Conservation (phyloP, 2,797 vertebrate species). For the Takifugu ocellatus region DNA sequence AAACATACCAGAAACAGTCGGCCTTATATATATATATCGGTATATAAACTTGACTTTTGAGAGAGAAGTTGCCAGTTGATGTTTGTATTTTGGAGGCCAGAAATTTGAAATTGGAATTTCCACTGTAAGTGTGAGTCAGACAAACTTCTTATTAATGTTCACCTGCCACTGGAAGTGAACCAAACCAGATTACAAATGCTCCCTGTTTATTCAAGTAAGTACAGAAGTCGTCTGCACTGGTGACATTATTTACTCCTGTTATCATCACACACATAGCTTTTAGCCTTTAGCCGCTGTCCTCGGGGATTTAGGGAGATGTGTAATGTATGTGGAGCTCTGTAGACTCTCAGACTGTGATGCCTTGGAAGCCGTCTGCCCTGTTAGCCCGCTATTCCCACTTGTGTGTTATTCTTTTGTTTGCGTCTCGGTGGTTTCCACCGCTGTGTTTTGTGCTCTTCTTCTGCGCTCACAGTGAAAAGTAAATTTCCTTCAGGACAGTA, state of each 20-base stretch:
- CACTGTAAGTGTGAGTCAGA: neutral
- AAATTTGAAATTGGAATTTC: too few relatives aligned
- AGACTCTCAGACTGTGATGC: constrained; percentile 39
- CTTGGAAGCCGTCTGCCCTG: constrained; percentile 42
- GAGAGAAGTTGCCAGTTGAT: too few relatives aligned
- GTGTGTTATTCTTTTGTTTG: constrained; percentile 55
- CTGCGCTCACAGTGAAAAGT: constrained; percentile 47
- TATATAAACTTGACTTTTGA: too few relatives aligned
- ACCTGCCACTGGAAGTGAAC: constrained; percentile 5
- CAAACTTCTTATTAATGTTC: constrained; percentile 9
- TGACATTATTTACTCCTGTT: constrained; percentile 26
- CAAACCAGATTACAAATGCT: too few relatives aligned
- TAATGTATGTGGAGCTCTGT: constrained; percentile 47
- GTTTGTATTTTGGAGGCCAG: too few relatives aligned
- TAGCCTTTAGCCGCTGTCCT: constrained; percentile 21
- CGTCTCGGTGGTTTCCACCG: constrained; percentile 52
- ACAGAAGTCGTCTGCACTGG: neutral
- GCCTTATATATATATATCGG: too few relatives aligned
- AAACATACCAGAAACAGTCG: too few relatives aligned
- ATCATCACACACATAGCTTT: constrained; percentile 16
- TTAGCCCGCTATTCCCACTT: constrained; percentile 53
- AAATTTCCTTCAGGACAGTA: constrained; percentile 70
- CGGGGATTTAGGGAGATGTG: constrained; percentile 32
- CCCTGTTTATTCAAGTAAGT: neutral
- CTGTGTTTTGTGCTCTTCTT: constrained; percentile 45